Conservation (phyloP, 2,888 invertebrate genomes). For the Drosophila affinis region DNA sequence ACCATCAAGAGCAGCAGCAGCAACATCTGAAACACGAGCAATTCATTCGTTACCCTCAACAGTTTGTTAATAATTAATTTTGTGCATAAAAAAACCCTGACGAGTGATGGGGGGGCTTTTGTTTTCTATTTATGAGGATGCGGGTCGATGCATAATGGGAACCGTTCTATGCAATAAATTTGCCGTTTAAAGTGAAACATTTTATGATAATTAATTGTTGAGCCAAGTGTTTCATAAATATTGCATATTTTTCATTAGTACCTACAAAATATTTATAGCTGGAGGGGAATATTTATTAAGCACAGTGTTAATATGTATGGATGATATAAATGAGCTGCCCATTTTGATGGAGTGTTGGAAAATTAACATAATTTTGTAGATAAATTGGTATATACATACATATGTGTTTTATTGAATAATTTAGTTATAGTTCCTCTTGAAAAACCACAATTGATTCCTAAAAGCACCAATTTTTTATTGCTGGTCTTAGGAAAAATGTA, state of each 20-base stretch:
- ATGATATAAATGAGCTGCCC: not conserved
- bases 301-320: not conserved
- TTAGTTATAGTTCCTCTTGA: too few species aligned
- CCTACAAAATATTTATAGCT: not conserved
- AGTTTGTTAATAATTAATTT: conserved; percentile 46
- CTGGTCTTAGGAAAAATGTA: not conserved
- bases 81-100: conserved; percentile 19
- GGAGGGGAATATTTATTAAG: not conserved
- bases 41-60: conserved; percentile 41
- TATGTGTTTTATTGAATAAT: too few species aligned
- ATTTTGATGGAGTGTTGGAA: not conserved
- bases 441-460: too few species aligned
- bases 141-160: not conserved
- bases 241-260: conserved; percentile 9
- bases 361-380: not conserved
- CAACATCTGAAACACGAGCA: conserved; percentile 14
- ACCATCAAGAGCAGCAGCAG: conserved; percentile 13
- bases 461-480: not conserved
- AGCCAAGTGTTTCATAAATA: conserved; percentile 15
- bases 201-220: conserved; percentile 17
- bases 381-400: not conserved
- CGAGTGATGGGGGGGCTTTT: conserved; percentile 14
- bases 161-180: too few species aligned
- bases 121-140: not conserved
- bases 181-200: not conserved